These are phyloP conservation scores for Lydus trimaculatus DNA, from an alignment of 2,888 invertebrate species.

Conservation along the genomic window DNA sequence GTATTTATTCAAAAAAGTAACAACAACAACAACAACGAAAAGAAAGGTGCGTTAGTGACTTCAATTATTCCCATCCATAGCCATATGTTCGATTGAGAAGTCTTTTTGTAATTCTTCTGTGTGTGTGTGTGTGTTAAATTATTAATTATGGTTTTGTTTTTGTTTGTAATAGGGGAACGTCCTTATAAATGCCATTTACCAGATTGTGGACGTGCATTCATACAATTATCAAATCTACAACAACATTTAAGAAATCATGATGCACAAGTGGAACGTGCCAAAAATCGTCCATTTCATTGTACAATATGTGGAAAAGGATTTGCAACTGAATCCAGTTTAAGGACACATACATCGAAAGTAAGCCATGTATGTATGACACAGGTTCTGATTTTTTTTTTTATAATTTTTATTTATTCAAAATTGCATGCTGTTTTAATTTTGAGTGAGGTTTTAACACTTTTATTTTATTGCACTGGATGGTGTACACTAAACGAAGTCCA, in stretches of 20 bases:
- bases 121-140: neutral
- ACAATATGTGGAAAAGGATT: constrained; percentile 97
- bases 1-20: constrained; percentile 22
- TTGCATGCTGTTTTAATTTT: neutral
- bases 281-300: constrained; percentile 95
- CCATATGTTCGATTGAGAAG: constrained; percentile 38
- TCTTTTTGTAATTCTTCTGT: neutral
- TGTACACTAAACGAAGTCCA: neutral
- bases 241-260: constrained; percentile 96
- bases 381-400: constrained; percentile 26
- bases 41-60: constrained; percentile 46
- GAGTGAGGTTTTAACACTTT: constrained; percentile 7
- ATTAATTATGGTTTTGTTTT: constrained; percentile 9
- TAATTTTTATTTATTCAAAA: constrained; percentile 14
- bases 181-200: constrained; percentile 97
- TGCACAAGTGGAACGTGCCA: constrained; percentile 92
- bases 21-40: constrained; percentile 13
- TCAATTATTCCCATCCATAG: constrained; percentile 42
- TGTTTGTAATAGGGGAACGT: constrained; percentile 79
- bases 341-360: constrained; percentile 98
- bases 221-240: constrained; percentile 94
- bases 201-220: constrained; percentile 95
- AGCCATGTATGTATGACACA: constrained; percentile 69
- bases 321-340: constrained; percentile 92
- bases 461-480: neutral